Percentiles rank a stretch among this genome's conserved stretches.
Conservation (phyloP, 2,797 vertebrate species). For the Staurois parvus region DNA sequence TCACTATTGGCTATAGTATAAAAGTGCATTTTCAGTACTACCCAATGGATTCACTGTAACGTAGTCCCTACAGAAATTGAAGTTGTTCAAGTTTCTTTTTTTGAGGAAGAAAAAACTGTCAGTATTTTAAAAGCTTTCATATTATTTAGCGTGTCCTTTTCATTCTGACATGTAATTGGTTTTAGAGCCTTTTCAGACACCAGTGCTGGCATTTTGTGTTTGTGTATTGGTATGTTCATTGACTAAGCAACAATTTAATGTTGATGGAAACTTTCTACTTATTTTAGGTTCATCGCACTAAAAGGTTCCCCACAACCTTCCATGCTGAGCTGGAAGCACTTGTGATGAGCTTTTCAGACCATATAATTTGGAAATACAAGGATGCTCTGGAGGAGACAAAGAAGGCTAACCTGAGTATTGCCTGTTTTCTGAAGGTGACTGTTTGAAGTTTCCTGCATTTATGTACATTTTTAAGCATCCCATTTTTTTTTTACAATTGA, state of each 20-base stretch:
- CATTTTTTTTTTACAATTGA: too few species aligned
- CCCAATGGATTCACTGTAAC: too few species aligned
- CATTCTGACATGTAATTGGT: constrained; percentile 24
- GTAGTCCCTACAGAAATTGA: too few species aligned
- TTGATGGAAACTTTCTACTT: constrained; percentile 21
- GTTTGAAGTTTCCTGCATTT: neutral
- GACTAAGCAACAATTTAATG: constrained; percentile 22
- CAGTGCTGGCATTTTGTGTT: neutral
- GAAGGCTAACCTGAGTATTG: constrained; percentile 88
- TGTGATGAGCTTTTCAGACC: constrained; percentile 88
- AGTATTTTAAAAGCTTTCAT: constrained; percentile 41
- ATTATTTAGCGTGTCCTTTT: constrained; percentile 40
- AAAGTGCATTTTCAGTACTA: too few species aligned
- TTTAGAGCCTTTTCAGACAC: neutral
- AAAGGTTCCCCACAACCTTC: constrained; percentile 91
- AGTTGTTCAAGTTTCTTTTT: too few species aligned
- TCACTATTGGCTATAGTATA: too few species aligned
- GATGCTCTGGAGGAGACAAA: constrained; percentile 90
- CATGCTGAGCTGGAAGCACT: constrained; percentile 87
- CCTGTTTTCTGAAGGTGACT: constrained; percentile 91
- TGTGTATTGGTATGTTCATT: constrained; percentile 29
- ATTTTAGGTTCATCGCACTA: constrained; percentile 83
- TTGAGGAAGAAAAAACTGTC: neutral
- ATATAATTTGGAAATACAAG: constrained; percentile 92
- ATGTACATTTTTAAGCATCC: neutral